These are phyloP conservation scores for Cephus rjabovi DNA, from an alignment of 2,888 invertebrate genomes.

Conservation along the genomic window DNA sequence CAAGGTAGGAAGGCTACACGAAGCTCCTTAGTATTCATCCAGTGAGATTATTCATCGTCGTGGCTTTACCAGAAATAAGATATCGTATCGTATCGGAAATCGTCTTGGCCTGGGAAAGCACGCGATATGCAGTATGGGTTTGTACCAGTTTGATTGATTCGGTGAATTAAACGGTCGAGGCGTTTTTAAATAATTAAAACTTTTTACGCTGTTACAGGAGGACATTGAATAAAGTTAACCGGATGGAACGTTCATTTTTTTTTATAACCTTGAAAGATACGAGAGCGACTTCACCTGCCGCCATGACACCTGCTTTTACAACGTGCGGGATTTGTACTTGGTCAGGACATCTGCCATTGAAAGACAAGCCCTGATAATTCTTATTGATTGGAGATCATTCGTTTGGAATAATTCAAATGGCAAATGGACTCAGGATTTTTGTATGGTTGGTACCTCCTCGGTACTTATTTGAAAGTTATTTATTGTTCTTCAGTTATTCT, in stretches of 20 bases:
- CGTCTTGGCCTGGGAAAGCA: constrained; percentile 38
- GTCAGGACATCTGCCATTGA: not conserved
- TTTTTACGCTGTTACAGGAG: not conserved
- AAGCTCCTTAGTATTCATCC: constrained; percentile 44
- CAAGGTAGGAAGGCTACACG: not conserved
- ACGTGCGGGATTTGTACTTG: not conserved
- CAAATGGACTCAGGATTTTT: not conserved
- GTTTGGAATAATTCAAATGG: not conserved
- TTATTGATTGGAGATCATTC: not conserved
- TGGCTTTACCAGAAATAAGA: constrained; percentile 32
- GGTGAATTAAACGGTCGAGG: not conserved
- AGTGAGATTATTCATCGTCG: constrained; percentile 44
- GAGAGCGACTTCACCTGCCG: not conserved
- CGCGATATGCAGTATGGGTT: not conserved
- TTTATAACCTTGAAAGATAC: not conserved
- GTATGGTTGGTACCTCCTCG: not conserved
- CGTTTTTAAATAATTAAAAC: not conserved
- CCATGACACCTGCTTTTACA: not conserved
- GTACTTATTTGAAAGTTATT: not conserved
- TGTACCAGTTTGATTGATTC: not conserved
- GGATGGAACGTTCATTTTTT: not conserved
- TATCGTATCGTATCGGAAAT: constrained; percentile 43
- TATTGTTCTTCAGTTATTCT: not conserved
- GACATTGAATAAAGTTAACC: not conserved
- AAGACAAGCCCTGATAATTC: not conserved